These are phyloP conservation scores for Acanthisitta chloris DNA, from an alignment of 2,113 vertebrate genomes.

Conservation along the genomic window DNA sequence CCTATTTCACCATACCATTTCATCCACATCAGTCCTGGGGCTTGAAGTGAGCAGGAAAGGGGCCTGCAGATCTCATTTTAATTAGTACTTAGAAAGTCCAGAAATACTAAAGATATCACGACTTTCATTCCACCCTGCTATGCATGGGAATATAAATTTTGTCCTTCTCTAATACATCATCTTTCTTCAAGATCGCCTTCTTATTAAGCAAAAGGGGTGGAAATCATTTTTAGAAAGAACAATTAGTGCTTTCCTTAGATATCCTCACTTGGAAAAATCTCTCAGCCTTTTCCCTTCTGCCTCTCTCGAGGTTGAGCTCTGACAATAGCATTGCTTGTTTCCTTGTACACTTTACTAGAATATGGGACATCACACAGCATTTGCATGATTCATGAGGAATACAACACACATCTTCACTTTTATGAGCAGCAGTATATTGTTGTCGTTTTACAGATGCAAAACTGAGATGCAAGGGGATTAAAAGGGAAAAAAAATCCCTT, in stretches of 20 bases:
- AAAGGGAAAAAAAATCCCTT: background rate
- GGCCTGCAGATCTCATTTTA: background rate
- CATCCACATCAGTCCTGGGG: background rate
- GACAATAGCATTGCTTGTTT: constrained; percentile 4
- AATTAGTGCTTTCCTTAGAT: background rate
- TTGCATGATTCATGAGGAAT: constrained; percentile 46
- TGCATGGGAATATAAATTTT: background rate
- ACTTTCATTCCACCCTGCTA: background rate
- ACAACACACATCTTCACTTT: background rate
- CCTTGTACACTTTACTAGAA: background rate
- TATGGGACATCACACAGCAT: background rate
- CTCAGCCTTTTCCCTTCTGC: background rate
- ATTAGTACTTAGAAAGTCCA: background rate
- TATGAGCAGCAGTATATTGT: constrained; percentile 16
- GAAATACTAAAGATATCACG: background rate
- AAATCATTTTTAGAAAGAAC: background rate
- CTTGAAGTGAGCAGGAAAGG: background rate
- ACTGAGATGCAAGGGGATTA: constrained; percentile 30
- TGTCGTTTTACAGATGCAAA: constrained; percentile 42
- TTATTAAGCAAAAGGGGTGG: background rate
- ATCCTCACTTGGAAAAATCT: background rate
- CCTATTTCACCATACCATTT: fast-evolving
- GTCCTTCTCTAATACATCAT: background rate
- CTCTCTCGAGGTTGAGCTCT: background rate
- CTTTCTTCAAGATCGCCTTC: background rate